Conservation (phyloP, 2,888 invertebrate species). For the Chrysopilus asiliformis region DNA sequence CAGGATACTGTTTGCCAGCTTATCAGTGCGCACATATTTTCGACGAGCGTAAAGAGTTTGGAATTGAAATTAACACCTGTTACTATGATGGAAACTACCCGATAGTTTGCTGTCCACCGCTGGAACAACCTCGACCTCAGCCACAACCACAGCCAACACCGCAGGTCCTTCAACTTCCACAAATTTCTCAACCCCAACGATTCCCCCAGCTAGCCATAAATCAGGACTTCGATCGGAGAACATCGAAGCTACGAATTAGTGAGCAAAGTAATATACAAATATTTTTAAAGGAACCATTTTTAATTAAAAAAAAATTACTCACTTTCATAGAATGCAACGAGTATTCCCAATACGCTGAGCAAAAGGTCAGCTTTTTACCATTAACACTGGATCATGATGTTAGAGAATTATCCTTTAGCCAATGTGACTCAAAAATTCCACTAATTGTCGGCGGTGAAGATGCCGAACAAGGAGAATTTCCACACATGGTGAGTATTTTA, state of each 20-base stretch:
- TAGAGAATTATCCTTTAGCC: too few relatives aligned
- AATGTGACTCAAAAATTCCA: not conserved
- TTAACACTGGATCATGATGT: not conserved
- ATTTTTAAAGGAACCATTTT: not conserved
- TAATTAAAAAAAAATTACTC: not conserved
- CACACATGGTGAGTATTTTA: slow-evolving; percentile 10
- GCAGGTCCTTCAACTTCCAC: too few relatives aligned
- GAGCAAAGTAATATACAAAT: too few relatives aligned
- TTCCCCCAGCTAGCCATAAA: too few relatives aligned
- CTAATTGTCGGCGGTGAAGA: slow-evolving; percentile 10
- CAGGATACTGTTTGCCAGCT: not conserved
- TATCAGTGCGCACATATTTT: not conserved
- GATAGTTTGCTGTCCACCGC: not conserved
- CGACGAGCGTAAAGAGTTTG: not conserved
- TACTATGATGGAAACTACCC: not conserved
- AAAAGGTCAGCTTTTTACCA: not conserved
- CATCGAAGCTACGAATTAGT: too few relatives aligned
- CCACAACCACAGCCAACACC: too few relatives aligned
- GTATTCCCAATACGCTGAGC: not conserved
- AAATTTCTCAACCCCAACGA: too few relatives aligned
- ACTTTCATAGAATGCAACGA: not conserved
- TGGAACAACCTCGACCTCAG: too few relatives aligned
- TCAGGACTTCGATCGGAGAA: too few relatives aligned
- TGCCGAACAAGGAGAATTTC: slow-evolving; percentile 12
- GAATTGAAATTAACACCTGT: not conserved